phyloP scores from a whole-genome alignment of 2,113 vertebrate species.

The Burhinus bistriatus region DNA sequence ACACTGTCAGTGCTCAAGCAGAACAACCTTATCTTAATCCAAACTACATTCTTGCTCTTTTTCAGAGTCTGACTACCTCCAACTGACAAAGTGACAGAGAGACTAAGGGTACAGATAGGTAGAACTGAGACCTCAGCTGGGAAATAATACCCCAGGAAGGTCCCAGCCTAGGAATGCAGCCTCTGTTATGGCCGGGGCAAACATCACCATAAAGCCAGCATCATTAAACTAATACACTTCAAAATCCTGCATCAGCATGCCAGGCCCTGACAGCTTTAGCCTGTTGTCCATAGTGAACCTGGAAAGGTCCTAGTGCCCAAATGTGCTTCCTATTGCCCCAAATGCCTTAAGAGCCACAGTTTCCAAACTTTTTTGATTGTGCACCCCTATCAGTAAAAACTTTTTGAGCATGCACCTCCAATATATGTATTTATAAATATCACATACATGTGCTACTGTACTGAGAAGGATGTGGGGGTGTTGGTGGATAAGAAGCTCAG shows the following conservation, averaged over 20 bases:
- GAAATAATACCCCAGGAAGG: not conserved
- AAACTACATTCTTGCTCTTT: not conserved
- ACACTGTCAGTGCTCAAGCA: not conserved
- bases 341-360: not conserved
- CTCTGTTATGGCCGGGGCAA: not conserved
- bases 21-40: not conserved
- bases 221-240: not conserved
- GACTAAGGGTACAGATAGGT: not conserved
- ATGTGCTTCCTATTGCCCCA: not conserved
- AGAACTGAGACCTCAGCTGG: not conserved
- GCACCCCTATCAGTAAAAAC: not conserved
- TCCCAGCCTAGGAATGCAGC: accelerated
- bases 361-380: not conserved
- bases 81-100: not conserved
- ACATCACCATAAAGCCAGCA: not conserved
- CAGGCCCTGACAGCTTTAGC: not conserved
- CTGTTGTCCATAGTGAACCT: not conserved
- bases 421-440: not conserved
- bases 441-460: not conserved
- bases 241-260: not conserved
- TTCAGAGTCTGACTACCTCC: not conserved
- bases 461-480: too few relatives aligned
- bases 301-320: not conserved
- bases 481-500: too few relatives aligned
- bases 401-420: not conserved